Evolutionary conservation across 2,888 invertebrate genomes (phyloP).

Genomic region (Theodoxus fluviatilis): DNA sequence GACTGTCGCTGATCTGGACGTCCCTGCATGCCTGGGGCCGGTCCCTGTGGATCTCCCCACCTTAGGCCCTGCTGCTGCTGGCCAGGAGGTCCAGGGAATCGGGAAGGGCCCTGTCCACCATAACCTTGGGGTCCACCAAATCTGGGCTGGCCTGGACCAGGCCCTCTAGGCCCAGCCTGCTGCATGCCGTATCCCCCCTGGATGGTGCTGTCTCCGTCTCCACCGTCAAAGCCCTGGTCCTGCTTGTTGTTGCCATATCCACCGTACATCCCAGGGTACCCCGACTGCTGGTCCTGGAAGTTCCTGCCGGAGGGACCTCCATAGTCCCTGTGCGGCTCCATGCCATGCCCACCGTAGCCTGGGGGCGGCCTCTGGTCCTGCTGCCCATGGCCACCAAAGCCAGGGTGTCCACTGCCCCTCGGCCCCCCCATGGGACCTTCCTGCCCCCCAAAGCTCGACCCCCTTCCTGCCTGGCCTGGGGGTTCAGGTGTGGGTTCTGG

Average conservation of each 20-base stretch:
- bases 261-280: no score
- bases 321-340: no score
- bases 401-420: constrained; percentile 33
- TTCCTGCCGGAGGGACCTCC: no score
- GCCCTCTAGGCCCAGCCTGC: not conserved
- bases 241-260: no score
- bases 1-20: not conserved
- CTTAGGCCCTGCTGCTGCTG: constrained; percentile 19
- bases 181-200: constrained; percentile 6
- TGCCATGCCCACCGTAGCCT: no score
- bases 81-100: not conserved
- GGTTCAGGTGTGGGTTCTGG: no score
- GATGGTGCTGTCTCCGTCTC: constrained; percentile 11
- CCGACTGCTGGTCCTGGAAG: no score
- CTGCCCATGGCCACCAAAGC: constrained; percentile 24
- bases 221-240: no score
- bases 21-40: constrained; percentile 11
- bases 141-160: not conserved
- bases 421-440: no score
- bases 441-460: no score
- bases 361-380: not conserved
- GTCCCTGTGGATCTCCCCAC: constrained; percentile 14
- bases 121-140: not conserved
- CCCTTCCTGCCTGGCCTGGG: no score
- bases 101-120: not conserved